A percentile compares a stretch with the other conserved stretches of the same genome.
These are phyloP conservation scores for Crax fasciolata DNA, from an alignment of 2,797 vertebrate genomes.

Conservation along the genomic window DNA sequence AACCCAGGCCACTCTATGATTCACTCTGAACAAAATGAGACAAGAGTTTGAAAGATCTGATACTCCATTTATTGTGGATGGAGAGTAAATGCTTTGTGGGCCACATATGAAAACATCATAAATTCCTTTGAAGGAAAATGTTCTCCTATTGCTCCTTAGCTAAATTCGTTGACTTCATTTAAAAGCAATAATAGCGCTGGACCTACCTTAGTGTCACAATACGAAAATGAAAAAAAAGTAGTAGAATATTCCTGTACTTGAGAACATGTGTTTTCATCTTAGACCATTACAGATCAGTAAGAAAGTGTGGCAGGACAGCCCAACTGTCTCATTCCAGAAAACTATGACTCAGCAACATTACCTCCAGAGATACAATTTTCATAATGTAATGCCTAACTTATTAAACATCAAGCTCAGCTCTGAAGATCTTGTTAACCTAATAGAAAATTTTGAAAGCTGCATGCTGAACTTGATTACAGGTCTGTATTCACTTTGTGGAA, in stretches of 20 bases:
- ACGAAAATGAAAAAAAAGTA: neutral
- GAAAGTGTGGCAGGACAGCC: neutral
- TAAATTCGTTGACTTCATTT: neutral
- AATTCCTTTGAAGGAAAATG: constrained; percentile 4
- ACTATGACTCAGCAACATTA: neutral
- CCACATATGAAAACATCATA: constrained; percentile 14
- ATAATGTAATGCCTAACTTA: constrained; percentile 5
- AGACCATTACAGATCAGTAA: neutral
- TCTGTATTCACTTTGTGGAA: neutral
- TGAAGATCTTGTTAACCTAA: neutral
- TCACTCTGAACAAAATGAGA: constrained; percentile 17
- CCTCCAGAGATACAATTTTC: neutral
- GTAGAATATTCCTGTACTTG: neutral
- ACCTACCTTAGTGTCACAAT: neutral
- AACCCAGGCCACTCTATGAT: too few species aligned
- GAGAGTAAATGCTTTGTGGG: constrained; percentile 13
- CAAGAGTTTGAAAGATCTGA: constrained; percentile 55
- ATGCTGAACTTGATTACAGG: neutral
- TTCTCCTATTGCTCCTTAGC: neutral
- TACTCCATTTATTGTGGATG: neutral
- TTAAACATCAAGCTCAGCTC: neutral
- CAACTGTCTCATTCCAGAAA: neutral
- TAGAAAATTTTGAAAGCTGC: neutral
- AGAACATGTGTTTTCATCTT: neutral
- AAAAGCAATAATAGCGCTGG: neutral